phyloP scores from a whole-genome alignment of 2,113 vertebrate species.

The Psittacara wagleri region DNA sequence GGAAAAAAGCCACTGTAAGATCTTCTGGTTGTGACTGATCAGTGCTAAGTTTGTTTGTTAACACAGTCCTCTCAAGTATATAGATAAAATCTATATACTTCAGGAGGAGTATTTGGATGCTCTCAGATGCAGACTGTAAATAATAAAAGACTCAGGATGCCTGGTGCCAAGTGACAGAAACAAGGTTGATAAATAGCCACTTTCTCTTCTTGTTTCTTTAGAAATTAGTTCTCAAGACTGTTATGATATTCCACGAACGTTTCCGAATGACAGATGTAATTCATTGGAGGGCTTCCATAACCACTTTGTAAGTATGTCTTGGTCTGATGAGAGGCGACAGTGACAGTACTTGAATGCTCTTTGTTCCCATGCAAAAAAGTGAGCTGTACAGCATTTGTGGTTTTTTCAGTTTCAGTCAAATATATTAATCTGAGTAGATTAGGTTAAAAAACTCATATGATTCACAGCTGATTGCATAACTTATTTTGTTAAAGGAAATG shows the following conservation, averaged over 20 bases:
- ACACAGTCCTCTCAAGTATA: not conserved
- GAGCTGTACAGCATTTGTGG: not conserved
- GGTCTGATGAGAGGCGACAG: not conserved
- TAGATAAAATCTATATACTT: not conserved
- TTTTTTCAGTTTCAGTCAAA: conserved; percentile 5
- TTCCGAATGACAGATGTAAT: conserved; percentile 90
- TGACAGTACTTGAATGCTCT: not conserved
- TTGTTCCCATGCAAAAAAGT: not conserved
- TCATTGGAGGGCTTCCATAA: conserved; percentile 94
- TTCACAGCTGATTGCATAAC: conserved; percentile 46
- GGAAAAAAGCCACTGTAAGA: not conserved
- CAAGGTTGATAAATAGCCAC: conserved; percentile 28
- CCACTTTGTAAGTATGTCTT: conserved; percentile 90
- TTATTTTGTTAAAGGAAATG: conserved; percentile 70
- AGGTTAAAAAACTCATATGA: conserved; percentile 43
- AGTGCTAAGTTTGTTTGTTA: not conserved
- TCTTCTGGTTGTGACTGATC: not conserved
- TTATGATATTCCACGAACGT: conserved; percentile 95
- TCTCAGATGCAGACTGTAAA: conserved; percentile 10
- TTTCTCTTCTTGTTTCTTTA: conserved; percentile 72
- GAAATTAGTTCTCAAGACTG: conserved; percentile 96
- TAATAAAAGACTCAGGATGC: not conserved
- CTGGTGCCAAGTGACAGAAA: not conserved
- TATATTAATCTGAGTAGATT: conserved; percentile 19
- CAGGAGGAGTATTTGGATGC: not conserved